Evolutionary conservation across 2,888 invertebrate species (phyloP), one percentile per base, ranked within the genome.

Genomic region (Chaitophorus viminalis): DNA sequence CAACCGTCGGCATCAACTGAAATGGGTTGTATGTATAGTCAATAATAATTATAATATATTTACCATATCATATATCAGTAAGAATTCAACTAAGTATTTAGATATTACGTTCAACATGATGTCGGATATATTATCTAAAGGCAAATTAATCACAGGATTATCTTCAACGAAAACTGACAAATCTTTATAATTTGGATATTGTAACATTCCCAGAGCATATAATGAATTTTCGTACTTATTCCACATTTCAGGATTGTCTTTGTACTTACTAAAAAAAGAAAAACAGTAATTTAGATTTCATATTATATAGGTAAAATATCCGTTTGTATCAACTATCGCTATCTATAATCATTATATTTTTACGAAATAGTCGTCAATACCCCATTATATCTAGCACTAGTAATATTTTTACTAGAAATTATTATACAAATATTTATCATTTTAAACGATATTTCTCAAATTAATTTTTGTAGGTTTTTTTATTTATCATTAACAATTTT

Each of bases 121-220:
- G 14, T 85, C 36, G n/a, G 65, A 75, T 46, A 89, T 77, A 8
- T 89, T 82, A 18, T 82, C 81, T 39, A 46, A 31, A 39, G 77
- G 70, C 52, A 89, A 68, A 36, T 31, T 52, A 39, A 70, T 77
- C 18, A 70, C 36, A 25, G 70, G 65, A 29, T 54, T 11, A 31
- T 89, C 68, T 11, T 72, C 21, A 3, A 81, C 25, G 72, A 75
- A 89, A 6, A 33, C 31, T 6, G 60, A 36, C 21, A 88, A 85
- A 36, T 89, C 75, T 33, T 89, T 88, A 60, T 89, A 89, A 33
- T 74, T 46, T 33, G 89, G 89, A 82, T 82, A 89, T 31, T 89
- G 84, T 74, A 88, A 77, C 72, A 89, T 68, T 5, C 88, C 88
- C 75, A 89, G 31, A 46, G 86, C 82, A 21, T 85, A 46, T 18